Evolutionary conservation across 2,888 invertebrate genomes (phyloP), one percentile per base, ranked within the genome.

Genomic region (Acrobasis repandana): DNA sequence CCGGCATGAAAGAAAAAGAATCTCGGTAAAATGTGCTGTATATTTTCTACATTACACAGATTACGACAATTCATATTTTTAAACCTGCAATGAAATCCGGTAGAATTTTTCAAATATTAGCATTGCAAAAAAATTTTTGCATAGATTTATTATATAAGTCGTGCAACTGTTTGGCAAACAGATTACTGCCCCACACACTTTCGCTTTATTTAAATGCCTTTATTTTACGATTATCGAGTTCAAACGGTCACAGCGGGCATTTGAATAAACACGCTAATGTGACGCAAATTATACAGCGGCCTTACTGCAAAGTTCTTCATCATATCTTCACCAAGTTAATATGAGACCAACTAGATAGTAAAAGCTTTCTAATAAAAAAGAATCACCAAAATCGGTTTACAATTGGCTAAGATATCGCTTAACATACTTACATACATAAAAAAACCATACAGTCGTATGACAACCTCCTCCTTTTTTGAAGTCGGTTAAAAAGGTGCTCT

Each of bases 121-220:
- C 15, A 46, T 56, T 56, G 56, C 56, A 56, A 52, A 54, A 52
- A 52, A 28, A n/a, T 1, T 46, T 46, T 46, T 33, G 46, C 57
- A 47, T 47, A 57, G 47, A 18, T 16, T 11, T 57, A 47, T 57
- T 57, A 57, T 47, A 57, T 57, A 57, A 57, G 33, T 47, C 10
- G 28, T 46, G 46, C 34, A 57, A 47, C 47, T 28, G 33, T 46
- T 57, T 57, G 47, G 3, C 14, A 46, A 47, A 47, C 16, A 11
- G 46, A 57, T 56, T 46, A 46, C n/a, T 18, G 20, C 1, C 14
- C 15, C 28, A 47, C 15, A 57, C 46, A 46, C 47, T 57, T 57
- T 57, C 57, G 47, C 46, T 46, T 56, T 47, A 46, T 47, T 57
- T 33, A 47, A 57, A 47, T 33, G 15, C 15, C 36, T 43, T 43